Evolutionary conservation across 1,140 invertebrate genomes (phyloP).

Genomic region (Diplogasteroides magnus): DNA sequence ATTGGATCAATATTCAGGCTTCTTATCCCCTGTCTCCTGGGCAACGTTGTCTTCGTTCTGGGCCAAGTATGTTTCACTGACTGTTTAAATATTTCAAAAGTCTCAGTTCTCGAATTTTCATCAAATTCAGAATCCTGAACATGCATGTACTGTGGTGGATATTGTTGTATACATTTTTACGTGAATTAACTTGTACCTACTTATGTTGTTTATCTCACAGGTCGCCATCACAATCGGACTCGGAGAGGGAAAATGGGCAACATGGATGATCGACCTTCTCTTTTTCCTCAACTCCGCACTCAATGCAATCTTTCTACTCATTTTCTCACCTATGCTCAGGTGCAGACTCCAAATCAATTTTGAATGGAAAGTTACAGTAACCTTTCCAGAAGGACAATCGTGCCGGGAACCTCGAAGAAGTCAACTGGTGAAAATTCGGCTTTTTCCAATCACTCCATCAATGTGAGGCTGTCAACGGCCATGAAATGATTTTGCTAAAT

Average conservation of each 20-base stretch:
- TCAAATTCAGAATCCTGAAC: neutral
- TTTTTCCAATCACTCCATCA: neutral
- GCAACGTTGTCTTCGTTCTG: neutral
- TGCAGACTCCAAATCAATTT: neutral
- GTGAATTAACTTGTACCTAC: no score
- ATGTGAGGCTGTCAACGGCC: neutral
- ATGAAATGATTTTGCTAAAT: no score
- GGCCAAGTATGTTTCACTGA: neutral
- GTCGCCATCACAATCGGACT: neutral
- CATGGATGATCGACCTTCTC: neutral
- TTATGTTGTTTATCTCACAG: no score
- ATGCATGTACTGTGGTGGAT: no score
- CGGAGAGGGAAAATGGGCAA: neutral
- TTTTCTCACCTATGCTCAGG: neutral
- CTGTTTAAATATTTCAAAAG: neutral
- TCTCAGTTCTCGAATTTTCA: neutral
- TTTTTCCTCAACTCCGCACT: neutral
- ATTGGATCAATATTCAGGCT: no score
- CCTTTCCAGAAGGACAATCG: no score
- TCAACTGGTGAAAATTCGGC: neutral
- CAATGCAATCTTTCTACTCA: neutral
- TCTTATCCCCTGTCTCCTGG: neutral
- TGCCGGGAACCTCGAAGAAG: no score
- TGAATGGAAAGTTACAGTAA: neutral
- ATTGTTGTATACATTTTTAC: no score